Conservation (phyloP, 2,888 invertebrate genomes). For the Drosophila anceps region DNA sequence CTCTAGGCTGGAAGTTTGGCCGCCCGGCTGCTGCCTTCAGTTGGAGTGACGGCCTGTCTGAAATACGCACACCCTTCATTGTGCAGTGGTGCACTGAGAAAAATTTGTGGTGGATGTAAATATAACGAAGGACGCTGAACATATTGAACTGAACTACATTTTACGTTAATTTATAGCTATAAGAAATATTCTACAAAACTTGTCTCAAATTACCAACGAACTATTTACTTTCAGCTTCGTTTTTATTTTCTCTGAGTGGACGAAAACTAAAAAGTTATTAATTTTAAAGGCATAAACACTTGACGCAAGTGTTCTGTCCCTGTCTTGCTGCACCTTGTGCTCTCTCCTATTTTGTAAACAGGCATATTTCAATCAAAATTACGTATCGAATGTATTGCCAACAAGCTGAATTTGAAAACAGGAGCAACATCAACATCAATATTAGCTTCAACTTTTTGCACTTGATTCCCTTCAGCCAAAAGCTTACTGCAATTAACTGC, state of each 20-base stretch:
- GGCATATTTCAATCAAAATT: conserved; percentile 83
- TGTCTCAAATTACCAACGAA: background rate
- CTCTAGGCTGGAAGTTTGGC: conserved; percentile 41
- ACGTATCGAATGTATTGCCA: conserved; percentile 61
- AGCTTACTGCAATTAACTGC: conserved; percentile 73
- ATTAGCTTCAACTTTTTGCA: conserved; percentile 31
- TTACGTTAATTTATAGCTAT: background rate
- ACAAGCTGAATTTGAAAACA: conserved; percentile 38
- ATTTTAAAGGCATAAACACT: conserved; percentile 53
- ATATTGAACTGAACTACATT: background rate
- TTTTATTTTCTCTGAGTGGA: conserved; percentile 1
- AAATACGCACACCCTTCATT: conserved; percentile 68
- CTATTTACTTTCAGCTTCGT: background rate
- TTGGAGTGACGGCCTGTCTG: conserved; percentile 67
- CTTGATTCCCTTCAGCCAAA: conserved; percentile 34
- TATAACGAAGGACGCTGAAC: background rate
- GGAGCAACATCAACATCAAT: conserved; percentile 32
- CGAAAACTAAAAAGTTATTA: conserved; percentile 54
- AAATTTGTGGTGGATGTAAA: conserved; percentile 8
- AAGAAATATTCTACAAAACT: background rate
- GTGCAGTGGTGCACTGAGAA: conserved; percentile 52
- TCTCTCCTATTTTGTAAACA: conserved; percentile 58
- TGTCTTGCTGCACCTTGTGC: conserved; percentile 29
- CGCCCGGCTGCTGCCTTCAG: conserved; percentile 24
- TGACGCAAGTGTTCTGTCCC: conserved; percentile 24